Percentiles rank a stretch among this genome's conserved stretches.
Evolutionary conservation across 2,888 invertebrate species (phyloP).

Genomic region (Eristalis pertinax): DNA sequence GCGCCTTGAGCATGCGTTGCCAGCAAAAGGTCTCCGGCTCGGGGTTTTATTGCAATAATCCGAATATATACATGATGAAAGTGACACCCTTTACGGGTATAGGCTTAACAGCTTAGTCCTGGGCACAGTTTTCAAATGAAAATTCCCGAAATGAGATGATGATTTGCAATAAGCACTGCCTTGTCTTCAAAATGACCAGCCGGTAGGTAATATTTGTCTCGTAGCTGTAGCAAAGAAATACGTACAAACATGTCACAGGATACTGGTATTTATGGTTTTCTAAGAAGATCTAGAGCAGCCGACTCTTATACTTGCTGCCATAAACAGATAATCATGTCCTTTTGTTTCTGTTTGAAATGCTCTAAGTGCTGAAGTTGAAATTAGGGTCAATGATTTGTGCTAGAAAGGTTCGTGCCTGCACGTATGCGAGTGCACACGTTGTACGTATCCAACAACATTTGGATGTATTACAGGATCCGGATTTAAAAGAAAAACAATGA

Average conservation of each 20-base stretch:
- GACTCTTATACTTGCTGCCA: constrained; percentile 24
- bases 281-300: constrained; percentile 57
- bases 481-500: constrained; percentile 67
- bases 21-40: not conserved
- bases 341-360: constrained; percentile 59
- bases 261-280: constrained; percentile 26
- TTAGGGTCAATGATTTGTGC: constrained; percentile 71
- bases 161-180: constrained; percentile 46
- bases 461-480: constrained; percentile 59
- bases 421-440: not conserved
- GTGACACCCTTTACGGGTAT: constrained; percentile 49
- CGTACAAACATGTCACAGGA: not conserved
- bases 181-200: not conserved
- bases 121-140: constrained; percentile 46
- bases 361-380: constrained; percentile 56
- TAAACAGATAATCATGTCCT: constrained; percentile 69
- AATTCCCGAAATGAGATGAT: constrained; percentile 66
- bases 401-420: constrained; percentile 18
- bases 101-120: constrained; percentile 28
- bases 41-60: constrained; percentile 51
- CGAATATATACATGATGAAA: constrained; percentile 56
- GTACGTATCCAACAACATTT: constrained; percentile 41
- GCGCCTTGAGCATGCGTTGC: not conserved
- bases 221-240: not conserved
- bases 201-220: not conserved